Conservation (phyloP, 2,797 vertebrate genomes). For the Rhinoraja longicauda region DNA sequence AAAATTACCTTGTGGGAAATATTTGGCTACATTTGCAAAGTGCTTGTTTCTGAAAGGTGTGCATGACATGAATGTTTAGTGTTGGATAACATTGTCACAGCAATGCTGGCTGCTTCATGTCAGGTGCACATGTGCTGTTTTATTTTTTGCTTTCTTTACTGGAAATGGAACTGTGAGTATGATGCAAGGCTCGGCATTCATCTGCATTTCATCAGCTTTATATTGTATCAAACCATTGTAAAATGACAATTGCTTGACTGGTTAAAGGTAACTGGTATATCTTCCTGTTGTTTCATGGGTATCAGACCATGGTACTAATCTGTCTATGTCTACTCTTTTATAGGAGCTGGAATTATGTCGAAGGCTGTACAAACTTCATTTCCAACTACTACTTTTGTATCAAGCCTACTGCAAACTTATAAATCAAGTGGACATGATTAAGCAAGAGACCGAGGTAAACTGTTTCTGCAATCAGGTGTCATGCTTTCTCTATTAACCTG, state of each 20-base stretch:
- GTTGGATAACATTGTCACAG: constrained; percentile 44
- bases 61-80: constrained; percentile 39
- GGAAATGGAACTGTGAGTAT: constrained; percentile 46
- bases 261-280: constrained; percentile 42
- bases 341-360: constrained; percentile 95
- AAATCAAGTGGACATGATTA: constrained; percentile 85
- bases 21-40: background rate
- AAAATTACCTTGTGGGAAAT: background rate
- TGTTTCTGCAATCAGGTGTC: background rate
- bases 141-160: background rate
- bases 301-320: constrained; percentile 35
- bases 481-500: background rate
- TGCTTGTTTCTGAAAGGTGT: background rate
- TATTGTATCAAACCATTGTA: constrained; percentile 49
- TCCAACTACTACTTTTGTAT: constrained; percentile 93
- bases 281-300: constrained; percentile 41
- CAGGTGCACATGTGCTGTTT: background rate
- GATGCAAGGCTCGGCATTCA: constrained; percentile 46
- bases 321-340: constrained; percentile 41
- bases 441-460: constrained; percentile 84
- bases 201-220: constrained; percentile 49
- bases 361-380: constrained; percentile 91
- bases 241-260: constrained; percentile 41
- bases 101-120: constrained; percentile 3
- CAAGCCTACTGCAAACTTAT: constrained; percentile 97